Percentiles rank a stretch among this genome's conserved stretches.
Evolutionary conservation across 2,888 invertebrate genomes (phyloP).

Genomic region (Seira musarum): DNA sequence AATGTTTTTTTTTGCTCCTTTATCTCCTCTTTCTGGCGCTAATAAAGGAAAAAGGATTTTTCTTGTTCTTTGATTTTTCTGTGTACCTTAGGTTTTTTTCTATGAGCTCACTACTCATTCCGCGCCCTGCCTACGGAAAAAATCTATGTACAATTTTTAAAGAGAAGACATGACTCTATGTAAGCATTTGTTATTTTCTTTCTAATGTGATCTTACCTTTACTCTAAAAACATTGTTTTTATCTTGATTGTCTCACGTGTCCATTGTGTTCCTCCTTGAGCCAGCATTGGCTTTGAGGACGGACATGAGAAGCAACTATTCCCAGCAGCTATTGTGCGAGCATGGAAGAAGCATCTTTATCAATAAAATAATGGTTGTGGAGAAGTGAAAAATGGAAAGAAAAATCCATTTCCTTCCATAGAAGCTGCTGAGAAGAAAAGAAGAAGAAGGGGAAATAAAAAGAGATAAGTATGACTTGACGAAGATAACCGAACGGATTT

Average conservation of each 20-base stretch:
- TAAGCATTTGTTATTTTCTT: not conserved
- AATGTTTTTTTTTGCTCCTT: not conserved
- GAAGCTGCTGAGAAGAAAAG: not conserved
- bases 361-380: not conserved
- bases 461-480: conserved; percentile 10
- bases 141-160: not conserved
- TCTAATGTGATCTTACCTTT: not conserved
- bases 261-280: not conserved
- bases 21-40: conserved; percentile 14
- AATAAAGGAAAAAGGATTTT: conserved; percentile 35
- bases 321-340: not conserved
- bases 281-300: not conserved
- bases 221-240: conserved; percentile 4
- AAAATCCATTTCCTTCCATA: conserved; percentile 33
- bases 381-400: conserved; percentile 15
- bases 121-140: not conserved
- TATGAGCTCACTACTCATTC: conserved; percentile 4
- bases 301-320: too few species aligned
- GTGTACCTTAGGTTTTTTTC: conserved; percentile 1
- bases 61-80: conserved; percentile 13
- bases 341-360: not conserved
- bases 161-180: not conserved
- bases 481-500: conserved; percentile 7
- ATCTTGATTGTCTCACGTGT: conserved; percentile 4
- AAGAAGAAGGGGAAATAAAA: not conserved